A percentile compares a stretch with the other conserved stretches of the same genome.
Conservation (phyloP, 1,140 invertebrate species). For the Drosophila athabasca region DNA sequence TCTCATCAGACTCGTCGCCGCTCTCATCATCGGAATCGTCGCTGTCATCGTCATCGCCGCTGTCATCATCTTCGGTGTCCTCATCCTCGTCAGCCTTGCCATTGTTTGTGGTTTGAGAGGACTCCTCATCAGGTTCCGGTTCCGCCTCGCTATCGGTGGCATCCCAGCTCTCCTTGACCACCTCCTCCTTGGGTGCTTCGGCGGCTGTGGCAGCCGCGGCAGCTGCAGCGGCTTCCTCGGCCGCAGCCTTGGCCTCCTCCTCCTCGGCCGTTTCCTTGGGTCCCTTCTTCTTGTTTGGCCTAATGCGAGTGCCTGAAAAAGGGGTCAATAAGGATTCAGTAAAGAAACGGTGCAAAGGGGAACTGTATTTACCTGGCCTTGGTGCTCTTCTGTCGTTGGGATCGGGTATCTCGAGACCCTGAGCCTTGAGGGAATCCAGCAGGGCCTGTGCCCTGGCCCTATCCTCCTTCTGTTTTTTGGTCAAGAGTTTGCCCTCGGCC, state of each 20-base stretch:
- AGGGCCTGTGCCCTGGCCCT: constrained; percentile 93
- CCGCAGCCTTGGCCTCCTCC: constrained; percentile 83
- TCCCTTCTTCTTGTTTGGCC: constrained; percentile 88
- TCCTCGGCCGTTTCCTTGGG: constrained; percentile 79
- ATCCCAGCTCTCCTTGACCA: constrained; percentile 93
- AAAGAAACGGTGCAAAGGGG: neutral
- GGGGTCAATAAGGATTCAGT: neutral
- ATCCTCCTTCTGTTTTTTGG: constrained; percentile 96
- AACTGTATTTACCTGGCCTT: constrained; percentile 84
- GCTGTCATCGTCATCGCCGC: constrained; percentile 85
- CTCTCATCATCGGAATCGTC: constrained; percentile 84
- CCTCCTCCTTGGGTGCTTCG: constrained; percentile 84
- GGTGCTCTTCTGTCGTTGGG: constrained; percentile 87
- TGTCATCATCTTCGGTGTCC: constrained; percentile 74
- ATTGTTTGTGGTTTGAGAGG: constrained; percentile 79
- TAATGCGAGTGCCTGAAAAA: constrained; percentile 86
- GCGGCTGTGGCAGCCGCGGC: constrained; percentile 64
- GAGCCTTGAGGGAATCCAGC: constrained; percentile 93
- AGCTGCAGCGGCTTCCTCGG: constrained; percentile 83
- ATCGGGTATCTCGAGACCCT: constrained; percentile 89
- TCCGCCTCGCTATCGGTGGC: constrained; percentile 89
- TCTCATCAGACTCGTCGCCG: constrained; percentile 70
- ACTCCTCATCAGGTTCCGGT: constrained; percentile 85
- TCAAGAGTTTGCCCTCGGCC: constrained; percentile 96
- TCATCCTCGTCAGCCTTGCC: constrained; percentile 58